Evolutionary conservation across 1,140 invertebrate species (phyloP), one percentile per base, ranked within the genome.

Genomic region (Lordiphosa clarofinis): DNA sequence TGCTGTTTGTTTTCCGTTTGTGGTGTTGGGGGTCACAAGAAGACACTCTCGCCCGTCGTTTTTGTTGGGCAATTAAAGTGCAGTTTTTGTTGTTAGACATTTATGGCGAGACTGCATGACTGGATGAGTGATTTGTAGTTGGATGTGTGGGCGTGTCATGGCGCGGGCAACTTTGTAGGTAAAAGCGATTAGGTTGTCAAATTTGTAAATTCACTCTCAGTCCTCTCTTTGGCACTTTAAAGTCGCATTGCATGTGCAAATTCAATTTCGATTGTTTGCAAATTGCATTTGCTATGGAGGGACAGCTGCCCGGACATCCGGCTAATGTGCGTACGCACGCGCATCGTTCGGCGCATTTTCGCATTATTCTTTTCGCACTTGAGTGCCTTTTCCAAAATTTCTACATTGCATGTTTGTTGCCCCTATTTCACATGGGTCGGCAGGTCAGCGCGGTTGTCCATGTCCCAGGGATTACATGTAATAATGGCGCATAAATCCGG

Each of bases 401-500:
- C 49, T 47, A 15, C 43, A 42, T 73, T 73, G 78, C 78, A 68
- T 84, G 78, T 73, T 50, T 70, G 67, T 47, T 61, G 79, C 78
- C 78, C 79, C 78, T 82, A 82, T 84, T 84, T 82, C 76, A 84
- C 76, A 82, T 84, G 73, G 72, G 68, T 73, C 73, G 68, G 24
- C 24, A 28, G 24, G 24, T 28, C 43, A 31, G 21, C 24, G 49
- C 72, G 59, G 33, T 39, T 12, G 57, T 52, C 36, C 50, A 50
- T 46, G 46, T 67, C 40, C 50, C 42, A 37, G 46, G 56, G 56
- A 78, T 81, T 82, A 84, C 60, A 73, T 54, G 65, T 61, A 82
- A 82, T 82, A 82, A 82, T 82, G 76, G 69, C 73, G 78, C 75
- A 72, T 64, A 81, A 82, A 81, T 81, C 75, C 76, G 75, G 75